These are phyloP conservation scores for Triplophysa bombifrons DNA, from an alignment of 2,797 vertebrate species.

Conservation along the genomic window DNA sequence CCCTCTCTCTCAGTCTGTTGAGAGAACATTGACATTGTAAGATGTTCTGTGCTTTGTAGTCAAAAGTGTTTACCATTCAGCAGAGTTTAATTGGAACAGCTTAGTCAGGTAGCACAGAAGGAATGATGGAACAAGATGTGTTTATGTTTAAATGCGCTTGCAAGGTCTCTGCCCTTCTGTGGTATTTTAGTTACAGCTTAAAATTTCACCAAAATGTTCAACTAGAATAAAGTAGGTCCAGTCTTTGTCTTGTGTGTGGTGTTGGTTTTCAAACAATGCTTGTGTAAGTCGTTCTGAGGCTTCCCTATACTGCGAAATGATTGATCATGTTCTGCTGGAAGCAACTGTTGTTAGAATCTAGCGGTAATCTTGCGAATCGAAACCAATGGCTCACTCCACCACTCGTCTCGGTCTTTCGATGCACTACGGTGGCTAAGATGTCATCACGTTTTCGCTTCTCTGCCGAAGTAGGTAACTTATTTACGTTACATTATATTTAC, in stretches of 20 bases:
- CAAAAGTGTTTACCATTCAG: slow-evolving; percentile 53
- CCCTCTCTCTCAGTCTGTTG: slow-evolving; percentile 48
- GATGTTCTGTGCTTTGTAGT: slow-evolving; percentile 55
- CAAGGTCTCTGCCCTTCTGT: not conserved
- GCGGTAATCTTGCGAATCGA: too few species aligned
- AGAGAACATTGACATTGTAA: slow-evolving; percentile 52
- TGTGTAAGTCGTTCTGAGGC: not conserved
- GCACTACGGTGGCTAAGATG: too few species aligned
- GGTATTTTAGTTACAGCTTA: not conserved
- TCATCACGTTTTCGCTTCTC: too few species aligned
- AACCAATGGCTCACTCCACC: too few species aligned
- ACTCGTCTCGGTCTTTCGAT: too few species aligned
- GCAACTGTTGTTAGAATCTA: not conserved
- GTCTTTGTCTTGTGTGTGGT: not conserved
- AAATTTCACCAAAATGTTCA: not conserved
- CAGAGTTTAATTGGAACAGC: slow-evolving; percentile 55
- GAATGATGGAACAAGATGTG: slow-evolving; percentile 39
- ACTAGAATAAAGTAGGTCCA: not conserved
- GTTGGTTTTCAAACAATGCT: not conserved
- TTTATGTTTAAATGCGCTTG: slow-evolving; percentile 33
- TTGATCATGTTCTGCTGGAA: not conserved
- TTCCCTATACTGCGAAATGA: not conserved
- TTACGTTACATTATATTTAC: too few species aligned
- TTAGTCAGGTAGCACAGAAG: slow-evolving; percentile 54
- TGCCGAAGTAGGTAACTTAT: too few species aligned